phyloP scores from a whole-genome alignment of 2,888 invertebrate species.

The Lithophane leautieri region DNA sequence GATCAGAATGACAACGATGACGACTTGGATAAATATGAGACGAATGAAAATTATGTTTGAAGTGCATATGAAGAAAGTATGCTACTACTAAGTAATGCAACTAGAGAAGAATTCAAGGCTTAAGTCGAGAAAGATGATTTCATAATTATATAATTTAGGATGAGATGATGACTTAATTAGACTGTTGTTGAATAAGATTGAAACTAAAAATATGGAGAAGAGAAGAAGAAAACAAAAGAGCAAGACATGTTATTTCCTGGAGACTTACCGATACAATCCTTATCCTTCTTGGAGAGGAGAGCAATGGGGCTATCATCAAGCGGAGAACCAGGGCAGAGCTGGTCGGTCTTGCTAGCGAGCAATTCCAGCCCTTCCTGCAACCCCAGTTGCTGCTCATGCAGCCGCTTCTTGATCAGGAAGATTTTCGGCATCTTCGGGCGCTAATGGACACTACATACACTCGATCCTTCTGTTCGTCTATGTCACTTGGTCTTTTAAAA shows the following conservation, averaged over 20 bases:
- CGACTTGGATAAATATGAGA: slow-evolving; percentile 57
- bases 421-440: slow-evolving; percentile 96
- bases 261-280: slow-evolving; percentile 84
- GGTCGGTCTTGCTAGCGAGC: slow-evolving; percentile 91
- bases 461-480: slow-evolving; percentile 83
- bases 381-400: slow-evolving; percentile 97
- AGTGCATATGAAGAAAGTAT: slow-evolving; percentile 35
- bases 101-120: slow-evolving; percentile 42
- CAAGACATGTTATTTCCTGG: slow-evolving; percentile 9
- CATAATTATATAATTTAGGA: slow-evolving; percentile 41
- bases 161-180: slow-evolving; percentile 27
- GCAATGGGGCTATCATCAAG: slow-evolving; percentile 91
- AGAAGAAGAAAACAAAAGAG: neutral
- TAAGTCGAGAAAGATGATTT: slow-evolving; percentile 33
- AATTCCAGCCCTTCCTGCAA: slow-evolving; percentile 96
- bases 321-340: slow-evolving; percentile 91
- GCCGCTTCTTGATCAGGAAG: slow-evolving; percentile 96
- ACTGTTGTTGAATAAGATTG: neutral
- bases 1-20: slow-evolving; percentile 64
- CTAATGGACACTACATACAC: slow-evolving; percentile 87
- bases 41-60: slow-evolving; percentile 39
- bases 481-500: slow-evolving; percentile 85
- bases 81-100: slow-evolving; percentile 47
- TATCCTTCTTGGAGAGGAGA: slow-evolving; percentile 90
- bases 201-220: neutral